phyloP scores from a whole-genome alignment of 2,113 vertebrate genomes.

The Nothoprocta pentlandii region DNA sequence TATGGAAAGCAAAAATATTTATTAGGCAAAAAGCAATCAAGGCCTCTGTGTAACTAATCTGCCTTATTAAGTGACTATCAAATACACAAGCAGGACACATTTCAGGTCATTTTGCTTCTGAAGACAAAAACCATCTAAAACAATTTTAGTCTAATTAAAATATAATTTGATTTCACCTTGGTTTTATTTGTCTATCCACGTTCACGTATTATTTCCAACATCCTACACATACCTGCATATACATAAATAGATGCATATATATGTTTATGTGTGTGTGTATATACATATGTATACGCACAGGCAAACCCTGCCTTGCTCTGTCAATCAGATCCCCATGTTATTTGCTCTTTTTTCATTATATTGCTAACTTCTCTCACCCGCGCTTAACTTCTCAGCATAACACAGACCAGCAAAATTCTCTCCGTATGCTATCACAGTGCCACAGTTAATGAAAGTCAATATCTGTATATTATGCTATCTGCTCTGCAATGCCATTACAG shows the following conservation, averaged over 20 bases:
- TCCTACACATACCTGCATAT: not conserved
- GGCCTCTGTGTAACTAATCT: not conserved
- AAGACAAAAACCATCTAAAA: slow-evolving; percentile 4
- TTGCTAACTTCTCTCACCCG: slow-evolving; percentile 50
- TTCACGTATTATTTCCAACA: not conserved
- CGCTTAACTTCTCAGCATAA: slow-evolving; percentile 56
- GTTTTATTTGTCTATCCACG: not conserved
- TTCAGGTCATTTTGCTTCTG: not conserved
- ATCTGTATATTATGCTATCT: slow-evolving; percentile 74
- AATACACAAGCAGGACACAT: not conserved
- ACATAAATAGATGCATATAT: not conserved
- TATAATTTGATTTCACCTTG: not conserved
- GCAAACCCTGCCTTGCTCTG: not conserved
- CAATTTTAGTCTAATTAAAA: slow-evolving; percentile 9
- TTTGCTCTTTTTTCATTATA: slow-evolving; percentile 15
- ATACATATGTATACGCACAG: not conserved
- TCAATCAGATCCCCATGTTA: not conserved
- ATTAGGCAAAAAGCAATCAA: slow-evolving; percentile 52
- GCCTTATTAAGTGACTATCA: not conserved
- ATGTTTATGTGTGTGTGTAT: too few relatives aligned
- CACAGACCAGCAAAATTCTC: slow-evolving; percentile 34
- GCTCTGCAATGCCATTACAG: slow-evolving; percentile 77
- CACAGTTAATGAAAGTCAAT: slow-evolving; percentile 74
- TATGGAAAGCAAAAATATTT: slow-evolving; percentile 41
- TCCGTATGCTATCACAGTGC: slow-evolving; percentile 51